Evolutionary conservation across 2,888 invertebrate species (phyloP).

Genomic region (Hypsopygia costalis): DNA sequence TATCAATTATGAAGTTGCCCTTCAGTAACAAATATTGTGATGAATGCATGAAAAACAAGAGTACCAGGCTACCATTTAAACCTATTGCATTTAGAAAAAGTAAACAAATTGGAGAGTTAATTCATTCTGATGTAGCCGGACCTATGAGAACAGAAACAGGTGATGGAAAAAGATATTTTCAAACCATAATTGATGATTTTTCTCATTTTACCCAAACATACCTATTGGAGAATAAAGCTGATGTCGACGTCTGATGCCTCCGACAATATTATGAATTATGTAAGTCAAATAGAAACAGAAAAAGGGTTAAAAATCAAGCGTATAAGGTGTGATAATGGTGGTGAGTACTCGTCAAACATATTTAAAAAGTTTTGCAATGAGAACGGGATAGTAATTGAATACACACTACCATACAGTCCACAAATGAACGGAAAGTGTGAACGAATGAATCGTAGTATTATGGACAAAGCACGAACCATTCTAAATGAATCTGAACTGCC

Average conservation of each 20-base stretch:
- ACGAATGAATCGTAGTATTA: conserved; percentile 4
- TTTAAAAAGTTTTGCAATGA: background rate
- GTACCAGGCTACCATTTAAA: too few species aligned
- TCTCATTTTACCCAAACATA: background rate
- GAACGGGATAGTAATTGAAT: background rate
- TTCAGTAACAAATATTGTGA: too few species aligned
- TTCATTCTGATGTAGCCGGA: too few species aligned
- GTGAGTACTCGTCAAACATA: background rate
- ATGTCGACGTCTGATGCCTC: conserved; percentile 1
- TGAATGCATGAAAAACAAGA: too few species aligned
- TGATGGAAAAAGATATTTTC: too few species aligned
- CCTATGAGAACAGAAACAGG: too few species aligned
- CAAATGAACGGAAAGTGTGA: conserved; percentile 2
- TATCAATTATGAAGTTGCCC: too few species aligned
- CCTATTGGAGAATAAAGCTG: conserved; percentile 1
- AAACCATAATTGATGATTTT: too few species aligned
- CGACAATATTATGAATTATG: background rate
- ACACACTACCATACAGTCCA: background rate
- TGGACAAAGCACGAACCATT: conserved; percentile 5
- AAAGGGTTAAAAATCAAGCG: background rate
- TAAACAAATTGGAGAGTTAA: too few species aligned
- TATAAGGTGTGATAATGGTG: conserved; percentile 1
- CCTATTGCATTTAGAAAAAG: too few species aligned
- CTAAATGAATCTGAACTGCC: conserved; percentile 4
- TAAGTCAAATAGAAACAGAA: background rate